Percentiles rank a stretch among this genome's conserved stretches.
Evolutionary conservation across 2,888 invertebrate species (phyloP).

Genomic region (Cordylochernes scorpioides): DNA sequence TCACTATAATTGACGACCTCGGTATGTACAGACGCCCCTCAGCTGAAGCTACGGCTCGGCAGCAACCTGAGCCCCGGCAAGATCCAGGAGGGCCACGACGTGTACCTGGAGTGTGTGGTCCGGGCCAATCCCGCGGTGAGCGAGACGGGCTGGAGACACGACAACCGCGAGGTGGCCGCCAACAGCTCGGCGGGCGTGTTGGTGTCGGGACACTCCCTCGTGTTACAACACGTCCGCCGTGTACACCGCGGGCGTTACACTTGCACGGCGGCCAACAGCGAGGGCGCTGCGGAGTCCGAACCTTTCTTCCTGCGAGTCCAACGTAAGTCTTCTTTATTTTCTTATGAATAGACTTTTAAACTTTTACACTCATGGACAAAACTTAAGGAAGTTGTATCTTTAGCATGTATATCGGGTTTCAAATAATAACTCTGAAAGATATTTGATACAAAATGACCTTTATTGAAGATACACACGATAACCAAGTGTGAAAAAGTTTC

Average conservation of each 20-base stretch:
- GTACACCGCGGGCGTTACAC: conserved; percentile 60
- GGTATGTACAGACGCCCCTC: conserved; percentile 68
- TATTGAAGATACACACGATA: too few species aligned
- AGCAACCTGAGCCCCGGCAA: conserved; percentile 55
- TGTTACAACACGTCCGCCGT: conserved; percentile 60
- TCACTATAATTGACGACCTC: too few species aligned
- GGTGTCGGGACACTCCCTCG: conserved; percentile 68
- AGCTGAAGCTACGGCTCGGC: conserved; percentile 49
- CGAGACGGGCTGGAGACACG: conserved; percentile 42
- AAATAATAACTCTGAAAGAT: too few species aligned
- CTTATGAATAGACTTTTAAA: too few species aligned
- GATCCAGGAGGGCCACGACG: conserved; percentile 32
- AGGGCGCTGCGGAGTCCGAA: conserved; percentile 12
- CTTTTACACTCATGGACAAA: too few species aligned
- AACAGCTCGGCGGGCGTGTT: conserved; percentile 62
- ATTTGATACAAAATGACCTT: too few species aligned
- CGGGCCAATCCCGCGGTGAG: conserved; percentile 58
- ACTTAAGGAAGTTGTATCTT: too few species aligned
- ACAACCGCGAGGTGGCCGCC: conserved; percentile 31
- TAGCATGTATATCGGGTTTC: too few species aligned
- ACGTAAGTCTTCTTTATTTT: conserved; percentile 3
- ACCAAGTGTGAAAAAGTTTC: too few species aligned
- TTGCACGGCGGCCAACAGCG: conserved; percentile 28
- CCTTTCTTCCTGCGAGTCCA: conserved; percentile 11
- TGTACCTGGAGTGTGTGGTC: conserved; percentile 37